Conservation (phyloP, 2,888 invertebrate species). For the Pyrocoelia pectoralis region DNA sequence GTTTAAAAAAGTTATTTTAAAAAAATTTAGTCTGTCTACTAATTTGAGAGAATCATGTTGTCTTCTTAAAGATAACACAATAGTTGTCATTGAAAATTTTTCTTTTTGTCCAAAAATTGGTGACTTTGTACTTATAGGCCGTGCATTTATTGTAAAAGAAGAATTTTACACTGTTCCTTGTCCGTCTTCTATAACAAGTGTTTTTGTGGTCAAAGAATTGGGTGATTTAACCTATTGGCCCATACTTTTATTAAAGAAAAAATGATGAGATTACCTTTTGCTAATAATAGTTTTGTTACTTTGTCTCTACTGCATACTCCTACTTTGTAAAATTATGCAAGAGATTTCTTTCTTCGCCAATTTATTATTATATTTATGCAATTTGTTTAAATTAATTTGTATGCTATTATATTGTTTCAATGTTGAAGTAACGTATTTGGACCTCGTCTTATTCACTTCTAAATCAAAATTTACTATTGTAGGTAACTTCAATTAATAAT, state of each 20-base stretch:
- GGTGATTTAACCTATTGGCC: too few relatives aligned
- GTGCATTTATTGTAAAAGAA: background rate
- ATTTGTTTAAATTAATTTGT: too few relatives aligned
- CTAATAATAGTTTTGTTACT: background rate
- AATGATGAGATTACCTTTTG: background rate
- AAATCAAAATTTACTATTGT: too few relatives aligned
- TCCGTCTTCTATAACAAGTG: background rate
- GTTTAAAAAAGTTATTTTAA: background rate
- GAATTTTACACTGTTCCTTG: background rate
- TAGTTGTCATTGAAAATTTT: slow-evolving; percentile 5
- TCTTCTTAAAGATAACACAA: background rate
- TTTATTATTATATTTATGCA: too few relatives aligned
- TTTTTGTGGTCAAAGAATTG: background rate
- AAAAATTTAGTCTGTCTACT: background rate
- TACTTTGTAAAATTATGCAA: too few relatives aligned
- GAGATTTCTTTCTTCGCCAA: too few relatives aligned
- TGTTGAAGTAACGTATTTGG: too few relatives aligned
- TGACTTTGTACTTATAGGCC: background rate
- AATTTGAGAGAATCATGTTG: background rate
- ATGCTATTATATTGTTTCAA: too few relatives aligned
- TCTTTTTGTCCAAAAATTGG: background rate
- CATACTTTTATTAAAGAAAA: background rate
- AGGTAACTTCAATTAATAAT: too few relatives aligned
- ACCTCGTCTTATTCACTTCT: too few relatives aligned
- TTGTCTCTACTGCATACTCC: background rate